Evolutionary conservation across 2,797 vertebrate genomes (phyloP), one percentile per base, ranked within the genome.

Genomic region (Phoxinus dragarum): DNA sequence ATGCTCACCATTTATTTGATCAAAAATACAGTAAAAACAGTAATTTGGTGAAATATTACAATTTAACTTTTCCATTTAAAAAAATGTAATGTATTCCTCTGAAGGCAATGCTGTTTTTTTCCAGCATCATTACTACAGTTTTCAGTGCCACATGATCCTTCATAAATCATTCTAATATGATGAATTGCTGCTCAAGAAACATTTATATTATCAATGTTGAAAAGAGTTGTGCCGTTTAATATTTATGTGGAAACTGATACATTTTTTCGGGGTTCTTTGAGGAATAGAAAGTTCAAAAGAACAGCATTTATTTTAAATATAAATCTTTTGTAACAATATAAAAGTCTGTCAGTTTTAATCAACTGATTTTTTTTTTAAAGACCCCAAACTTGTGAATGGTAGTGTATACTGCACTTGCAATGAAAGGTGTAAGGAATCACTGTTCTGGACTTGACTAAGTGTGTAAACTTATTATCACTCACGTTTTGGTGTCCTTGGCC

Each of bases 401-500:
- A 66, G 14, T 66, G 27, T 34, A 66, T 3, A 66, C 16, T 66
- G 12, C 16, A 66, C 3, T 66, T 66, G 10, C 72, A 21, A 12
- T 23, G 54, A 23, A 23, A 56, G 21, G 47, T 52, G 27, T 34
- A 44, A 9, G 0, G 47, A 23, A 17, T 5, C 9, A n/a, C 11
- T 4, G 3, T 3, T 27, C 52, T 61, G 64, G 21, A 36, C 17
- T 16, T 54, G 5, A 61, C 17, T 44, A 3, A 66, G 61, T 8
- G 6, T 34, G 64, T 66, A 34, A 66, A 66, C 64, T 34, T 34
- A 21, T 76, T 3, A 23, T 5, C 31, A 90, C 96, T 91, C 93
- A 99, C 97, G 97, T 97, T 94, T 99, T 98, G 89, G 97, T 98
- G 94, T 98, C 98, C 93, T 98, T 98, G 4, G 98, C 98, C 90